phyloP scores from a whole-genome alignment of 2,888 invertebrate genomes.

The Orchesella flavescens region DNA sequence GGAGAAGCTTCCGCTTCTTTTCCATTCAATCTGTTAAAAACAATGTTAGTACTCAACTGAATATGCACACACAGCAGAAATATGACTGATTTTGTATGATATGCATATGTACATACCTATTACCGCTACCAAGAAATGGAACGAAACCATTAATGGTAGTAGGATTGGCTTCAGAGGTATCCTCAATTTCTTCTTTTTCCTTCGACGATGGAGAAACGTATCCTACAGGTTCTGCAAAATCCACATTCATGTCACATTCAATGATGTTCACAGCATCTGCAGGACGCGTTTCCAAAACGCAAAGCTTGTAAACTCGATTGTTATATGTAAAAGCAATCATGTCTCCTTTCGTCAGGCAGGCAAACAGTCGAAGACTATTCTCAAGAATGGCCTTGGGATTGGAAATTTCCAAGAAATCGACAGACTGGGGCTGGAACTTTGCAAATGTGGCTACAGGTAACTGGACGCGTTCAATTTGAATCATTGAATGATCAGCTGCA shows the following conservation, averaged over 20 bases:
- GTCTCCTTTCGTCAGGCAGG: slow-evolving; percentile 97
- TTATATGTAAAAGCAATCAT: slow-evolving; percentile 98
- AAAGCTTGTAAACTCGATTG: slow-evolving; percentile 94
- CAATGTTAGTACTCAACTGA: no score
- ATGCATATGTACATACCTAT: slow-evolving; percentile 19
- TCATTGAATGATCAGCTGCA: slow-evolving; percentile 89
- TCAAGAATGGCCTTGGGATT: slow-evolving; percentile 97
- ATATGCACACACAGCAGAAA: no score
- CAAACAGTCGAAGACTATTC: slow-evolving; percentile 94
- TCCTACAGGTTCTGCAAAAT: slow-evolving; percentile 78
- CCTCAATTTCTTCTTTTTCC: background rate
- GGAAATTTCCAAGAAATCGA: slow-evolving; percentile 96
- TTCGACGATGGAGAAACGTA: slow-evolving; percentile 75
- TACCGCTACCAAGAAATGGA: slow-evolving; percentile 42
- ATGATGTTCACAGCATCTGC: slow-evolving; percentile 97
- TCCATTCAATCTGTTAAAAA: slow-evolving; percentile 25
- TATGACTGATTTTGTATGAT: no score
- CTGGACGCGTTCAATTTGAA: slow-evolving; percentile 93
- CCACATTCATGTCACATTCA: slow-evolving; percentile 99
- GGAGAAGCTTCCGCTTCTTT: background rate
- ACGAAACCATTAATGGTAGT: slow-evolving; percentile 22
- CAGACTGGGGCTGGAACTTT: slow-evolving; percentile 94
- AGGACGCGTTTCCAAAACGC: slow-evolving; percentile 96
- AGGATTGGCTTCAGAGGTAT: background rate
- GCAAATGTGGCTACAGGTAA: slow-evolving; percentile 96